Base-by-base conservation (phyloP, 2,113 vertebrate genomes). In the Sceloporus undulatus region DNA sequence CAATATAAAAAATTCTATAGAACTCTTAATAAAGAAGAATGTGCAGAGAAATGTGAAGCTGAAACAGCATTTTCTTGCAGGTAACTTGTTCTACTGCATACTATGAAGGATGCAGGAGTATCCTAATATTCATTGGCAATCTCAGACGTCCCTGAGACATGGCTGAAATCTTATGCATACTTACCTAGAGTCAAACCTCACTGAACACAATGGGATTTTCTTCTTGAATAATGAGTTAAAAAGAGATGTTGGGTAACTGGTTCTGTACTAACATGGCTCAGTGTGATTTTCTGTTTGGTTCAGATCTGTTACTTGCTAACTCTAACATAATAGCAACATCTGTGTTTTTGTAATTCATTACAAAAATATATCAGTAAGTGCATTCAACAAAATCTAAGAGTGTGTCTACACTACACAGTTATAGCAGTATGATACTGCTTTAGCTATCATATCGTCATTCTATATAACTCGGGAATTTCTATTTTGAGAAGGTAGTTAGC, bases 51-150 rank as follows among this genome's bases (percentile, higher is more conserved):
- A 84, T 98, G 97, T 86, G 96, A 97, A 86, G 79, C 9, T 40
- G 97, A 98, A 86, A 89, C 77, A 11, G 88, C 73, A 4, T 96
- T 98, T 62, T 29, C n/a, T 13, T 98, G 97, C 95, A 97, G 97
- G 97, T 98, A 96, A 86, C 68, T 73, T 34, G 2, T 6, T 14
- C 18, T 75, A 16, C n/a, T 85, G 79, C 23, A 40, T 62, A 21
- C 38, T 38, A 16, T 21, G 38, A 73, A 84, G n/a, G 2, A 5
- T 88, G 42, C 80, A 70, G 79, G 52, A 19, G 3, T 68, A n/a
- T 19, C 21, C 68, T 66, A 79, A 38, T 62, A 21, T 86, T 79
- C 29, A 27, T 0, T 79, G 7, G 11, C 52, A 10, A 5, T 23
- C 75, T 92, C 79, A 75, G 70, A n/a, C 38, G 23, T 54, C 79